Evolutionary conservation across 2,888 invertebrate genomes (phyloP).

Genomic region (Dendrolimus pini): DNA sequence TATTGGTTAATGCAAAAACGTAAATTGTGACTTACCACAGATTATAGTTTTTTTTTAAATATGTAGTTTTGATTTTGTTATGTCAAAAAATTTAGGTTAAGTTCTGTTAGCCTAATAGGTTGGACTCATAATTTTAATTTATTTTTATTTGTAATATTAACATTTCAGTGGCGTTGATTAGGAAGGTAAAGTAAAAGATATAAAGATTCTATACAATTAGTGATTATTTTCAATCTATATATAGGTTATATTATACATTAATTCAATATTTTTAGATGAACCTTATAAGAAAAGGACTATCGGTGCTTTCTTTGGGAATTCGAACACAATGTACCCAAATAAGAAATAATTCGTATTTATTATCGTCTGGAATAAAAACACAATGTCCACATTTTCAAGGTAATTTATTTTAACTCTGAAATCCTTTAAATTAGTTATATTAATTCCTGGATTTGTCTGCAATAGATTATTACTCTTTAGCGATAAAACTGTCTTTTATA

Average conservation of each 20-base stretch:
- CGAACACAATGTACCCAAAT: conserved; percentile 41
- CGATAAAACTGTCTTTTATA: no score
- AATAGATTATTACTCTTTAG: no score
- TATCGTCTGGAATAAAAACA: not conserved
- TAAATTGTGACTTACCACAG: not conserved
- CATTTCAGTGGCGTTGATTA: no score
- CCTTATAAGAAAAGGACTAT: conserved; percentile 51
- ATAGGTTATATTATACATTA: not conserved
- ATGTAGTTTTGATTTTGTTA: not conserved
- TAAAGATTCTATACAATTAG: no score
- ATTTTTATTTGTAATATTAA: no score
- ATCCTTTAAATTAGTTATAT: no score
- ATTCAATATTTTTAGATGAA: conserved; percentile 53
- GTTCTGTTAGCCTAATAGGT: not conserved
- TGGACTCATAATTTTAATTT: no score
- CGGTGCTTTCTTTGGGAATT: conserved; percentile 47
- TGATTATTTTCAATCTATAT: no score
- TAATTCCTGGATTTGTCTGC: no score
- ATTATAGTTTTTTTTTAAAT: conserved; percentile 1
- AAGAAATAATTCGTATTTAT: conserved; percentile 31
- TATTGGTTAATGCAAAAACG: no score
- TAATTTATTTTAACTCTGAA: not conserved
- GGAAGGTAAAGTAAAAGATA: no score
- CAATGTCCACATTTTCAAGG: not conserved
- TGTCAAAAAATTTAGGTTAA: conserved; percentile 21